Base-by-base conservation (phyloP, 2,113 vertebrate species). In the Falcunculus frontatus region DNA sequence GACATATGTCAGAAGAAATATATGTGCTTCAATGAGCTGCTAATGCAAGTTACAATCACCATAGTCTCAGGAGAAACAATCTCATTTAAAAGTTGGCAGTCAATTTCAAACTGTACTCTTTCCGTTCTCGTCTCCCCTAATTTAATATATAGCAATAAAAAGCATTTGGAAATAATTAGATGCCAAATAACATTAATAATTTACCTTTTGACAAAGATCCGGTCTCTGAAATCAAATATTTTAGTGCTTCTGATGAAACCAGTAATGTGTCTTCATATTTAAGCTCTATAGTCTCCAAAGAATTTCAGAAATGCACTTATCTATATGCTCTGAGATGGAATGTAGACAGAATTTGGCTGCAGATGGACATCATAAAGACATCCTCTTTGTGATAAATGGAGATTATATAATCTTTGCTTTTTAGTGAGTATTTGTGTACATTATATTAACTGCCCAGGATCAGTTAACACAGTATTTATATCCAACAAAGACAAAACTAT, bases 81-180 rank as follows among this genome's bases (percentile, higher is more conserved):
- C 75, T 97, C 81, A 95, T 96, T 97, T 96, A 96, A 96, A 97
- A 97, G 22, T 80, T 96, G 96, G 96, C 97, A 97, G 72, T 91
- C 73, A 70, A 39, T 89, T 94, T 90, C 63, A 80, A 82, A 88
- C 53, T 56, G 16, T 73, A 74, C 46, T 89, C 33, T 82, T 57
- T 87, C 55, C 52, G 84, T 96, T 84, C 68, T 76, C 53, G 41
- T 56, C 35, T 93, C 22, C 21, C 29, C 41, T 90, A 92, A 96
- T 95, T 93, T 92, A 94, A 92, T 84, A 93, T 57, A 89, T 70
- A 87, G 69, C 50, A 90, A 78, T 74, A 77, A 95, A 93, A 59
- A 94, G 83, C 52, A 94, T 93, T 94, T 84, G 62, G 53, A 96
- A 94, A 93, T 92, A 96, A 96, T 95, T 90, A 94, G 77, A 87